Conservation (phyloP, 1,140 invertebrate genomes). For the Anastrepha ludens region DNA sequence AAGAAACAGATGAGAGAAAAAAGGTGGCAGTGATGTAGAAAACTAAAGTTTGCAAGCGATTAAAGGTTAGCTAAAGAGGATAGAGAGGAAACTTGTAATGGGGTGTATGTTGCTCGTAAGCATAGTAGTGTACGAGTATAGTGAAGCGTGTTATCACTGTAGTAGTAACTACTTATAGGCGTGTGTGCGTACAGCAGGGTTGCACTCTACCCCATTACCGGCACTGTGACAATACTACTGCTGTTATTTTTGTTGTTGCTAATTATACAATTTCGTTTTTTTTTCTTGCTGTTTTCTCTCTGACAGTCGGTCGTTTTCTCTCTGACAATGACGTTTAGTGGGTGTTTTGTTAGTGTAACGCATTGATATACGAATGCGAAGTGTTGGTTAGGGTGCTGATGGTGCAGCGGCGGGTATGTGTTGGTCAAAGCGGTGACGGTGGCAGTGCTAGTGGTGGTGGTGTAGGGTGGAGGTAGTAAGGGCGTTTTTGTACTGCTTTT, state of each 20-base stretch:
- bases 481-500: neutral
- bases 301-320: neutral
- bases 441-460: neutral
- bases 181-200: neutral
- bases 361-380: neutral
- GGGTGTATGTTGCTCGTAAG: neutral
- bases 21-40: neutral
- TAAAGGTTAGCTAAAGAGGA: neutral
- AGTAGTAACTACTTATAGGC: neutral
- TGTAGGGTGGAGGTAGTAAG: neutral
- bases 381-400: neutral
- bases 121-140: neutral
- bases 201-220: neutral
- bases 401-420: neutral
- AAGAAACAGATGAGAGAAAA: neutral
- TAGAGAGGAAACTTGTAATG: neutral
- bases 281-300: neutral
- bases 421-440: neutral
- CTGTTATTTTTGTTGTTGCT: slow-evolving; percentile 14
- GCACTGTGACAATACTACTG: neutral
- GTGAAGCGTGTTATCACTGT: neutral
- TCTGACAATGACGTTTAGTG: neutral
- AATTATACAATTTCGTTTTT: neutral
- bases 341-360: neutral
- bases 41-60: neutral